Evolutionary conservation across 2,113 vertebrate genomes (phyloP), one percentile per base, ranked within the genome.

Genomic region (Odocoileus virginianus): DNA sequence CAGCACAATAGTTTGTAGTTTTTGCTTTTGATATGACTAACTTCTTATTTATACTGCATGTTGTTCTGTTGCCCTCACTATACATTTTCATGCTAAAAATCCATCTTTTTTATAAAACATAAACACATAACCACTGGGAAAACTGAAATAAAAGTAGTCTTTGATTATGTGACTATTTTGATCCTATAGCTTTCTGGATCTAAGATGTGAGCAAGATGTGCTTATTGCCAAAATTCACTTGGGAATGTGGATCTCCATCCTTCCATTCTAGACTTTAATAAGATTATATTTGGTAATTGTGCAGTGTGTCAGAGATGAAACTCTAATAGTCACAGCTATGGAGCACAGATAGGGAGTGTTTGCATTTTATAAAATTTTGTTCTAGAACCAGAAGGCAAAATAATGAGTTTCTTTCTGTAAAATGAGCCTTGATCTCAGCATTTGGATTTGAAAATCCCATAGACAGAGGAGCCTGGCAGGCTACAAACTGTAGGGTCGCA

Each of bases 361-460:
- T 97, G 19, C 2, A 40, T 91, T 85, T 95, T 86, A 11, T 11
- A 91, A 86, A 25, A 92, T 87, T 96, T 95, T 74, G 28, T 96
- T 93, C 28, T 91, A 84, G 45, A 95, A 58, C 27, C 13, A 47
- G 50, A 92, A 93, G 25, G 7, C 28, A 97, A 94, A 91, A 47
- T 91, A 86, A 93, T 82, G 36, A 74, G 21, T 43, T 85, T 25
- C 21, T 96, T 96, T 78, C 93, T 47, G 52, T 89, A 82, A 67
- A 61, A 84, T 95, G 50, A 87, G 13, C 45, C 30, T 93, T 97
- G 33, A 52, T 89, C 16, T 94, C 61, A 89, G 61, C 61, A 89
- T 92, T 27, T 97, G 71, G 36, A 71, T 89, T 96, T 97, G 91
- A 40, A n/a, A 12, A 74, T 74, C 19, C 67, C 67, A 40, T 74